Conservation (phyloP, 1,140 invertebrate genomes). For the Rhyacophila brunnea region DNA sequence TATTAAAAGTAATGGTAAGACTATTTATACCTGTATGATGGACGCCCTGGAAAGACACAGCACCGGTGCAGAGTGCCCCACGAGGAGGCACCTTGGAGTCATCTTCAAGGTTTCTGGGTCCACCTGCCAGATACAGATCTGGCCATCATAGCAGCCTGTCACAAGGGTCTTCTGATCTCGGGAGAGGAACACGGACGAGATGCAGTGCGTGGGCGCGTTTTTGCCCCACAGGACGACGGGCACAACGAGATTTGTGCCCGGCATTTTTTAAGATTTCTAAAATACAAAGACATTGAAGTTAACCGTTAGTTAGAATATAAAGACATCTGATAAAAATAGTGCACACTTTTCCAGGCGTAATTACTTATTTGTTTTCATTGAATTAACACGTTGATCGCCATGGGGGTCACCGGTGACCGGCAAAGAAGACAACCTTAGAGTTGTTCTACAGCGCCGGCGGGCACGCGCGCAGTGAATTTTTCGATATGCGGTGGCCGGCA, state of each 20-base stretch:
- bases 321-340: background rate
- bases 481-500: no score
- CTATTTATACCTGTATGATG: constrained; percentile 71
- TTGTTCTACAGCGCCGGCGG: no score
- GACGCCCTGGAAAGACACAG: constrained; percentile 83
- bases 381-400: no score
- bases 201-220: constrained; percentile 92
- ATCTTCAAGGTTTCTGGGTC: constrained; percentile 83
- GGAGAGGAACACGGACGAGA: constrained; percentile 90
- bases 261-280: constrained; percentile 59
- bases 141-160: constrained; percentile 97
- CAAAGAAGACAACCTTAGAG: no score
- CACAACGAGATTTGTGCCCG: constrained; percentile 88
- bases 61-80: constrained; percentile 92
- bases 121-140: constrained; percentile 94
- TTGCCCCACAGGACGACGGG: constrained; percentile 97
- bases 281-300: no score
- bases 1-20: no score
- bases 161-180: constrained; percentile 89
- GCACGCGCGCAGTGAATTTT: no score
- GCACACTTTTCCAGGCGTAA: no score
- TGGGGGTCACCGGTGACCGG: no score
- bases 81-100: constrained; percentile 90
- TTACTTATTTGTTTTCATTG: no score
- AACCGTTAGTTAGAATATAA: no score